Evolutionary conservation across 2,113 vertebrate species (phyloP).

Genomic region (Alligator sinensis): DNA sequence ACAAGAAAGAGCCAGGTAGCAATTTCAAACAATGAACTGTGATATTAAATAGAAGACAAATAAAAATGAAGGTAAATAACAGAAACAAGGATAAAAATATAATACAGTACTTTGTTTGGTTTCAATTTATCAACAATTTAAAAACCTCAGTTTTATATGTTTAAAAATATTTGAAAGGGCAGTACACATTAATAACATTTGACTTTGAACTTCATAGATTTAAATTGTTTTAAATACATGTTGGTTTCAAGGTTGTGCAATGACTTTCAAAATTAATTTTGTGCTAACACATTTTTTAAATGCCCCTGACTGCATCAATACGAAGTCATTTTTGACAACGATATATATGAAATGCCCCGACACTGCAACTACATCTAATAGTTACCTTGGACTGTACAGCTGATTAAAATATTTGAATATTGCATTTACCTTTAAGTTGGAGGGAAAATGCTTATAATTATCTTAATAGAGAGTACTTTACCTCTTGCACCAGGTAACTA

Average conservation of each 20-base stretch:
- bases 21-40: background rate
- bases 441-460: background rate
- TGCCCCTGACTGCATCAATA: background rate
- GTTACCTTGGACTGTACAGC: background rate
- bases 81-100: background rate
- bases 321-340: background rate
- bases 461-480: background rate
- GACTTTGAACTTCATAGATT: background rate
- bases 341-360: background rate
- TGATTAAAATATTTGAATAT: background rate
- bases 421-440: background rate
- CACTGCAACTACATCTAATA: background rate
- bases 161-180: background rate
- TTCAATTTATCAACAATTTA: background rate
- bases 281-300: background rate
- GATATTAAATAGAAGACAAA: background rate
- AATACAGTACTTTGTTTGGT: background rate
- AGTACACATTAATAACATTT: background rate
- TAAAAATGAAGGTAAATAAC: background rate
- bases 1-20: background rate
- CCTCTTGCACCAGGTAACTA: background rate
- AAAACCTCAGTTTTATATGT: background rate
- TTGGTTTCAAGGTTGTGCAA: background rate
- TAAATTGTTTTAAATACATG: background rate
- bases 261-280: background rate